Evolutionary conservation across 2,888 invertebrate species (phyloP).

Genomic region (Caenorhabditis uteleia): DNA sequence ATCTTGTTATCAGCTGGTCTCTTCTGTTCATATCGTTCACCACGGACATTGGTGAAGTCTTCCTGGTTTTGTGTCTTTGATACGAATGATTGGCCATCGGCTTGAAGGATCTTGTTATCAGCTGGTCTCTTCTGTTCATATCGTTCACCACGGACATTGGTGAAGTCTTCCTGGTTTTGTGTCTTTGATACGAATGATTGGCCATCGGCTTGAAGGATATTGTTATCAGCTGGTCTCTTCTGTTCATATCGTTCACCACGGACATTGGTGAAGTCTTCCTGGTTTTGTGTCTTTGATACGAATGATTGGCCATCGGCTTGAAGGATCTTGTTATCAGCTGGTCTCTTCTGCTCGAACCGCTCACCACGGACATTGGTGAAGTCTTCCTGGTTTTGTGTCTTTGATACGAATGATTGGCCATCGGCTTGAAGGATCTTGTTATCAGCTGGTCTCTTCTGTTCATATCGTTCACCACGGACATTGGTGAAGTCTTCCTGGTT

Average conservation of each 20-base stretch:
- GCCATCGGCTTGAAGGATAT: constrained; percentile 1
- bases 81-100: constrained; percentile 1
- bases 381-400: constrained; percentile 5
- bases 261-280: constrained; percentile 2
- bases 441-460: background rate
- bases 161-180: constrained; percentile 5
- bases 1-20: constrained; percentile 1
- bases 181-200: background rate
- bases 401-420: background rate
- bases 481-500: constrained; percentile 5
- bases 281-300: constrained; percentile 1
- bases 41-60: constrained; percentile 1
- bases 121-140: background rate
- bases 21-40: background rate
- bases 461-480: constrained; percentile 1
- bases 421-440: constrained; percentile 1
- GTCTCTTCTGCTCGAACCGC: background rate
- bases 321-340: background rate
- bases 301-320: constrained; percentile 1
- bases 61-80: constrained; percentile 2
- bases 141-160: constrained; percentile 1
- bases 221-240: background rate
- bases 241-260: background rate
- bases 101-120: background rate
- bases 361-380: constrained; percentile 2